Evolutionary conservation across 2,113 vertebrate species (phyloP).

Genomic region (Shinisaurus crocodilurus): DNA sequence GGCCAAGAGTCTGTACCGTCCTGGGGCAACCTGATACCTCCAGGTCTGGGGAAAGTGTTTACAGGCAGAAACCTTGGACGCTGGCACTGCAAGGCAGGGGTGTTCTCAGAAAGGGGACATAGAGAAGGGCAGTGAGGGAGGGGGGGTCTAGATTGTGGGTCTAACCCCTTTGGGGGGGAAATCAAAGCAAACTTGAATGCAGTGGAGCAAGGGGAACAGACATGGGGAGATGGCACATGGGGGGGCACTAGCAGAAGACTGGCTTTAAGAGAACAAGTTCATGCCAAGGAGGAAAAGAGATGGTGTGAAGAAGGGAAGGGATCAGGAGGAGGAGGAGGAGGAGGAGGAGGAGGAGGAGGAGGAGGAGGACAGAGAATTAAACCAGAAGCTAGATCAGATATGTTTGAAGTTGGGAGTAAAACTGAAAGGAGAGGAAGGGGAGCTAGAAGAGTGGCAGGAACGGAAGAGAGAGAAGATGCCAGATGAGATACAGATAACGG

Average conservation of each 20-base stretch:
- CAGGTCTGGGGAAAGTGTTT: conserved; percentile 51
- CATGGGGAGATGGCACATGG: conserved; percentile 9
- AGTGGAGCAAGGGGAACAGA: conserved; percentile 33
- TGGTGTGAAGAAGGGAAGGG: conserved; percentile 4
- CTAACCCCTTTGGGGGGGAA: not conserved
- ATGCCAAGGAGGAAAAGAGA: conserved; percentile 65
- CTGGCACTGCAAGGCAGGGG: conserved; percentile 38
- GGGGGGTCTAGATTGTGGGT: conserved; percentile 50
- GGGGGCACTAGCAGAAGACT: conserved; percentile 62
- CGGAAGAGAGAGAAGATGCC: not conserved
- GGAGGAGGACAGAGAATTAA: conserved; percentile 45
- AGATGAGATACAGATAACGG: not conserved
- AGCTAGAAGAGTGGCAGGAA: not conserved
- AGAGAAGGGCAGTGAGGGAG: conserved; percentile 19
- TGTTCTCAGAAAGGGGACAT: conserved; percentile 41
- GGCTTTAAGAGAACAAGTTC: conserved; percentile 46
- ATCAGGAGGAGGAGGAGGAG: conserved; percentile 44
- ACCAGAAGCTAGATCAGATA: conserved; percentile 67
- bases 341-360: conserved; percentile 60
- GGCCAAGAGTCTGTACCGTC: conserved; percentile 44
- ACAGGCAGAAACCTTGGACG: conserved; percentile 48
- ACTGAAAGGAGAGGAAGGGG: conserved; percentile 46
- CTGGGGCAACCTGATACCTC: conserved; percentile 47
- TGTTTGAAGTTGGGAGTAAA: conserved; percentile 51
- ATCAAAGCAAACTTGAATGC: conserved; percentile 60